Evolutionary conservation across 2,113 vertebrate species (phyloP), one percentile per base, ranked within the genome.

Genomic region (Cololabis saira): DNA sequence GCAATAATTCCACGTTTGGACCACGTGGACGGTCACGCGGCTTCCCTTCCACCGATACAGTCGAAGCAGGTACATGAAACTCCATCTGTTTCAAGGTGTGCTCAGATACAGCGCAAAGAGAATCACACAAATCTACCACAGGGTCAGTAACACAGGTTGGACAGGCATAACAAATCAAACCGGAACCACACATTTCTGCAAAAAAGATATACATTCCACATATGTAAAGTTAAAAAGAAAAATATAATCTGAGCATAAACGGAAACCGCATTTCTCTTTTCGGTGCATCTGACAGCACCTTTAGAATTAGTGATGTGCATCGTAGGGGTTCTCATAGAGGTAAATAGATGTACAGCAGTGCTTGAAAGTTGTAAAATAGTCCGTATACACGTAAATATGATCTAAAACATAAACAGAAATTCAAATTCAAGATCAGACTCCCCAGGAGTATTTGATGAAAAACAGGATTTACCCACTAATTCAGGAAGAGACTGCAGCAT

Each of bases 11-110:
- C 61, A 93, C 95, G 72, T 92, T 93, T 66, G 94, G 95, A 93
- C 96, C 89, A 94, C 93, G 82, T 94, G 95, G 96, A 98, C 95
- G 92, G 93, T n/a, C 40, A 50, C 17, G 21, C 14, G 50, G 30
- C 93, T 95, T 74, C 93, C 71, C 94, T 0, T 93, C 91, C 82
- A 94, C 95, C 88, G 5, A 53, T 37, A 57, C 95, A 98, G 63
- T 96, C 95, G 54, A 95, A 96, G 73, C 96, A 99, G 97, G 97
- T 98, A 94, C 53, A 69, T 5, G 13, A 27, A 11, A 59, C 14
- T 50, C 21, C 0, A 41, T 61, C 19, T 24, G 27, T 60, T 53
- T 18, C 0, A 49, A 80, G 74, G 81, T 84, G 76, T 80, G 71
- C 41, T 84, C 87, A 82, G 87, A 82, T 78, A 54, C 82, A 78